Conservation (phyloP, 2,888 invertebrate species). For the Timema podura region DNA sequence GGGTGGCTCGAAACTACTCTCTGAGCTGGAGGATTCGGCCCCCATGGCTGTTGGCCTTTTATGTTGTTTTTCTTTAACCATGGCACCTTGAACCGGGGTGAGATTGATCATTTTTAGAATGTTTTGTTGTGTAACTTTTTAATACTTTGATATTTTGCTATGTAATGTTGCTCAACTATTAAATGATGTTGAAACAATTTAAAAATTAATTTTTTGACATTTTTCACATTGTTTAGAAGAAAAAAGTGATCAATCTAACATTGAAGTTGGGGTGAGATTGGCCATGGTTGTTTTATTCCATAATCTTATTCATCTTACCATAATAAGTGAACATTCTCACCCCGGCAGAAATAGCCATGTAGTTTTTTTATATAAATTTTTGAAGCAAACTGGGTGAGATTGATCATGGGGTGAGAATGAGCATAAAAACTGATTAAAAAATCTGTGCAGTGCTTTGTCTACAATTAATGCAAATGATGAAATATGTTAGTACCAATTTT, state of each 20-base stretch:
- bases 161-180: not conserved
- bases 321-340: conserved; percentile 1
- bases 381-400: not conserved
- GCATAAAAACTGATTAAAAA: not conserved
- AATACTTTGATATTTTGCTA: not conserved
- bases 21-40: too few relatives aligned
- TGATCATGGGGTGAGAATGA: conserved; percentile 5
- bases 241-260: conserved; percentile 7
- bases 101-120: not conserved
- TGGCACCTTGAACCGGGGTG: not conserved
- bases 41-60: too few relatives aligned
- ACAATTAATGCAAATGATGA: too few relatives aligned
- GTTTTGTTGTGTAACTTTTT: not conserved
- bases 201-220: too few relatives aligned
- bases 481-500: too few relatives aligned
- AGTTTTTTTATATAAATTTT: conserved; percentile 4
- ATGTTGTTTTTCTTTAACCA: too few relatives aligned
- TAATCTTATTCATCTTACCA: not conserved
- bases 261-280: not conserved
- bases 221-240: not conserved
- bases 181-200: too few relatives aligned
- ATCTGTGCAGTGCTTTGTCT: too few relatives aligned
- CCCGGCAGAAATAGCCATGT: not conserved
- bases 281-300: not conserved
- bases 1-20: too few relatives aligned